Evolutionary conservation across 2,113 vertebrate species (phyloP).

Genomic region (Percina caprodes): DNA sequence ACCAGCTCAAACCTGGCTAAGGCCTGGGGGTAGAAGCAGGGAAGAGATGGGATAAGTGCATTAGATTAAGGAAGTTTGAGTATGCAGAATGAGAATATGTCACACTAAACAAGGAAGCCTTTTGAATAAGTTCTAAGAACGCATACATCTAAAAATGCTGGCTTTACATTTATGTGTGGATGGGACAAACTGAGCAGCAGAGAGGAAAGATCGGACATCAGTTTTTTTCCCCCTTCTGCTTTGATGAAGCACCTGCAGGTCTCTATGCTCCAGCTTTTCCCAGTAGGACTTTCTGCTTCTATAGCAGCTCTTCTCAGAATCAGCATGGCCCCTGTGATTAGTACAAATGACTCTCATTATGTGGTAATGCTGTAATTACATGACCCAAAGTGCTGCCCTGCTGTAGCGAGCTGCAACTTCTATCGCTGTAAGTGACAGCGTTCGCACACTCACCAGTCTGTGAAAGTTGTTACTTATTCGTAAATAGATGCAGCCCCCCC

Average conservation of each 20-base stretch:
- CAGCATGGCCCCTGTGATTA: constrained; percentile 56
- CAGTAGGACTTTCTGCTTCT: constrained; percentile 20
- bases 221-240: neutral
- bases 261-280: constrained; percentile 59
- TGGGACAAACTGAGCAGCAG: neutral
- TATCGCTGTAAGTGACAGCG: constrained; percentile 49
- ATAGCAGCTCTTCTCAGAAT: constrained; percentile 38
- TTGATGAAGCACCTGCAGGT: constrained; percentile 66
- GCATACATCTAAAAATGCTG: neutral
- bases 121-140: neutral
- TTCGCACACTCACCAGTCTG: constrained; percentile 30
- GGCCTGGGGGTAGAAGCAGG: constrained; percentile 16
- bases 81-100: neutral
- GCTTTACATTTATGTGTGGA: neutral
- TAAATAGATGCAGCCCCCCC: constrained; percentile 30
- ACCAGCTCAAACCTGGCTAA: constrained; percentile 63
- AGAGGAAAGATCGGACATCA: constrained; percentile 52
- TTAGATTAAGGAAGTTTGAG: neutral
- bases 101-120: neutral
- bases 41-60: constrained; percentile 54
- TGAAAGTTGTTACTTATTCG: constrained; percentile 47
- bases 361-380: constrained; percentile 69
- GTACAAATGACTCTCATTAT: constrained; percentile 71
- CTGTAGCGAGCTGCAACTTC: constrained; percentile 22
- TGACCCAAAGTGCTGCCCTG: constrained; percentile 44